Base-by-base conservation (phyloP, 1,140 invertebrate genomes). In the Scaptomyza hsui region DNA sequence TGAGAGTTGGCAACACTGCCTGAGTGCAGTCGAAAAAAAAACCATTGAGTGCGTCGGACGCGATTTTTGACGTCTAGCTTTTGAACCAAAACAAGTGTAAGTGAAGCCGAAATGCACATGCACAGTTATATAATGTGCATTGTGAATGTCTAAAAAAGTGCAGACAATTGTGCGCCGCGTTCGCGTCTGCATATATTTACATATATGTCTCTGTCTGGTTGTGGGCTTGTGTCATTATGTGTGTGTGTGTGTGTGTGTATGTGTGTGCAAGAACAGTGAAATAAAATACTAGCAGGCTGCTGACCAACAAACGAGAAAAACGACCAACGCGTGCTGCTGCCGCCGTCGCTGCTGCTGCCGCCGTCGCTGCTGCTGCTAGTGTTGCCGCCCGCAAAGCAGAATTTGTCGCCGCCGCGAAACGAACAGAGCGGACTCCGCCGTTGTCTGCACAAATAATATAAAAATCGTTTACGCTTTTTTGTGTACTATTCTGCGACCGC, bases 251-350 rank as follows among this genome's bases (percentile, higher is more conserved):
- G n/a, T 42, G 26, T 37, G 49, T 47, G 42, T 49, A 45, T 39
- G 44, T 29, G 47, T 59, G 47, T 53, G 29, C 12, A 21, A 64
- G 61, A 55, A 53, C 60, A 63, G 47, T 51, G 68, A 49, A 71
- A 57, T 45, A 37, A 71, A 65, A 64, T 70, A 70, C 51, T 41
- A 29, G 41, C 49, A 41, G 42, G 41, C 49, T 70, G 61, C 45
- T 65, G 51, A 69, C 59, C 67, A 47, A 65, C 32, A 61, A 64
- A 4, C 29, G 24, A 15, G 32, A 51, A 75, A 79, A 57, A 62
- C 45, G 64, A 75, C 78, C 78, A 71, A 82, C 75, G 79, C 79
- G 78, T 74, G 78, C 59, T 72, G n/a, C n/a, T n/a, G n/a, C n/a
- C n/a, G n/a, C n/a, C n/a, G n/a, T n/a, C n/a, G n/a, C n/a, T n/a